Evolutionary conservation across 1,140 invertebrate genomes (phyloP).

Genomic region (Drosophila melanica): DNA sequence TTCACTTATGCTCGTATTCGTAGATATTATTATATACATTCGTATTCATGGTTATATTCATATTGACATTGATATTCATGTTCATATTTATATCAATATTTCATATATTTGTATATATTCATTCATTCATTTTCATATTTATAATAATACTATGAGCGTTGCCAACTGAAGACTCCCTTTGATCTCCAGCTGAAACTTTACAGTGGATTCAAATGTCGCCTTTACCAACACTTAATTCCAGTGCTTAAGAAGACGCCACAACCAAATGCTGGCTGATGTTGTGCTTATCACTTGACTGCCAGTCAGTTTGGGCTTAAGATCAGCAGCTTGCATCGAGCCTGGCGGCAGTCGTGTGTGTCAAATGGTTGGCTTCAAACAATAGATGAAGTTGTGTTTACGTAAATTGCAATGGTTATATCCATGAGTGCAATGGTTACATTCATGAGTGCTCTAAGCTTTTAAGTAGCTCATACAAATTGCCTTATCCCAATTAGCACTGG

Average conservation of each 20-base stretch:
- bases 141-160: not conserved
- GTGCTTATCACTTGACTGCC: not conserved
- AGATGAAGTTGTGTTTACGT: constrained; percentile 44
- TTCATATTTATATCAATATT: not conserved
- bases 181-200: too few species aligned
- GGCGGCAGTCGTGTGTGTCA: too few species aligned
- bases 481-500: not conserved
- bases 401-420: constrained; percentile 25
- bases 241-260: not conserved
- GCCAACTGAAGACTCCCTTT: too few species aligned
- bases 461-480: too few species aligned
- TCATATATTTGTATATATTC: not conserved
- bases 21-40: not conserved
- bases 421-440: constrained; percentile 3
- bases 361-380: not conserved
- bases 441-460: not conserved
- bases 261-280: not conserved
- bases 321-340: too few species aligned
- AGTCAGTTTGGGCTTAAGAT: not conserved
- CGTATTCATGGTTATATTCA: constrained; percentile 2
- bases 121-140: not conserved
- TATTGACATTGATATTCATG: not conserved
- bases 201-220: too few species aligned
- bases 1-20: too few species aligned
- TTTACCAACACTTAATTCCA: constrained; percentile 5